Evolutionary conservation across 1,140 invertebrate species (phyloP), one percentile per base, ranked within the genome.

Genomic region (Heliconius himera): DNA sequence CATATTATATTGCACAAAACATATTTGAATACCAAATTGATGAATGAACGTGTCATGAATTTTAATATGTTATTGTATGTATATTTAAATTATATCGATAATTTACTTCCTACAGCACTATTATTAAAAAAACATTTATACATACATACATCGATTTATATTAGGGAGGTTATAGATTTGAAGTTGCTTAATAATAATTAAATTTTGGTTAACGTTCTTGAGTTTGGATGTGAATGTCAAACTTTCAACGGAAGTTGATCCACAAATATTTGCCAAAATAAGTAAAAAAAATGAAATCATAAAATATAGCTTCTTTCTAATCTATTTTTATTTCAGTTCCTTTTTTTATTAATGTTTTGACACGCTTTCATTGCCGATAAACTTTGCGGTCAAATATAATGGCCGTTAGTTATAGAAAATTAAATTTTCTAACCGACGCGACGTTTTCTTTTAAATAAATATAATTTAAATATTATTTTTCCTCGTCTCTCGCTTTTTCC

Each of bases 1-100:
- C 79, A 83, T 83, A 83, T 81, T 82, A 82, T 82, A 80, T 82
- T 78, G 80, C 80, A 79, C 72, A 38, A 70, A 73, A 79, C 76
- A 79, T 56, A 84, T 82, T 81, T 80, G 78, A 82, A 84, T 84
- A 76, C 78, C 72, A 79, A 81, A 81, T 83, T 33, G 51, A 56
- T 66, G 60, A 60, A 60, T 60, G 60, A 1, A 26, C 60, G 60
- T 29, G 60, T 22, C 13, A 66, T 66, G 60, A 66, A 66, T 66
- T 66, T 66, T 29, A 66, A 66, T 26, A 66, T 29, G 26, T 13
- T 26, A 66, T 60, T 66, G 22, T 26, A 66, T 66, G 26, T 29
- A 66, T 66, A 66, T 66, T 66, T 29, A 29, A 66, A 29, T 29
- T 66, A 29, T 20, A 51, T 66, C 60, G 60, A 66, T 66, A 66